Conservation (phyloP, 2,113 vertebrate genomes). For the Hippolais icterina region DNA sequence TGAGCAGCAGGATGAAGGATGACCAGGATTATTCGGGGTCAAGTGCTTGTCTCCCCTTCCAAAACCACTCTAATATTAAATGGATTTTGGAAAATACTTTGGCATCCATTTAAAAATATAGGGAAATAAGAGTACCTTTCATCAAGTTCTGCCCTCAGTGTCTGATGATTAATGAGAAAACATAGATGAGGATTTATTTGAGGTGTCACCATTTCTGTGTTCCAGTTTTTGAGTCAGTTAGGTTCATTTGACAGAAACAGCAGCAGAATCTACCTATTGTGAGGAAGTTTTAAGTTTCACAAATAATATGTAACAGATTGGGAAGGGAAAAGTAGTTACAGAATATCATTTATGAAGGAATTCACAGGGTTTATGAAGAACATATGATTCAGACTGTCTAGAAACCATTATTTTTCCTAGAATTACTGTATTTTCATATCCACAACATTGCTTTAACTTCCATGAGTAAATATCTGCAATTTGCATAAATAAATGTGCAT, state of each 20-base stretch:
- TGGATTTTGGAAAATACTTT: neutral
- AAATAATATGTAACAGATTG: neutral
- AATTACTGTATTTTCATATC: neutral
- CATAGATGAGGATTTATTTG: neutral
- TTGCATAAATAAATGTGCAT: neutral
- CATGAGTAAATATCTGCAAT: neutral
- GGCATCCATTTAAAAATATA: neutral
- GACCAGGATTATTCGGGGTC: neutral
- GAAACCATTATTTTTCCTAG: neutral
- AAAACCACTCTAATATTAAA: neutral
- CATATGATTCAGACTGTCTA: neutral
- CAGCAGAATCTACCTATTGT: neutral
- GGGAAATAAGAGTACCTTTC: neutral
- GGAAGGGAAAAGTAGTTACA: neutral
- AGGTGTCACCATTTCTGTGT: neutral
- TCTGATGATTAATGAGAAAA: neutral
- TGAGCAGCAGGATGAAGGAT: neutral
- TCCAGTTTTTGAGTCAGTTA: neutral
- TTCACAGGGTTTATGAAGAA: neutral
- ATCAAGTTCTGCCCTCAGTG: neutral
- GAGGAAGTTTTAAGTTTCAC: neutral
- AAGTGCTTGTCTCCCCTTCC: neutral
- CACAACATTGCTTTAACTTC: neutral
- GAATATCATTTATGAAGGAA: neutral
- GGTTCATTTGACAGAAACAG: neutral